A percentile compares a stretch with the other conserved stretches of the same genome.
These are phyloP conservation scores for Portunus trituberculatus DNA, from an alignment of 1,140 invertebrate species.

Conservation along the genomic window DNA sequence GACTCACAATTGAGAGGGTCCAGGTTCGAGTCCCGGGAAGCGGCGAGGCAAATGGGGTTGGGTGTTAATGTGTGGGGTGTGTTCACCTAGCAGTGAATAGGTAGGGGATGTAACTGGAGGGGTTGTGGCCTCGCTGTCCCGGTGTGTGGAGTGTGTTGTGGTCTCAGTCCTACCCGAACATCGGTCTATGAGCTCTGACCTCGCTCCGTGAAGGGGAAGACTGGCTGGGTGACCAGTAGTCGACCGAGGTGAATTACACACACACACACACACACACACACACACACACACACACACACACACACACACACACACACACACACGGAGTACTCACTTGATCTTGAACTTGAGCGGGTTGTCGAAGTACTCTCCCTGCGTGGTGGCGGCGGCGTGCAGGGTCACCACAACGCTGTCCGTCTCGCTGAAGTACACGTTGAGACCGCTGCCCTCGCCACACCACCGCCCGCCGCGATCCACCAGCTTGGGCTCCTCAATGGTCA, in stretches of 20 bases:
- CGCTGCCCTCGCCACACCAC: slow-evolving; percentile 91
- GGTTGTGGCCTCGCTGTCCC: no score
- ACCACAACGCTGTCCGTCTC: slow-evolving; percentile 90
- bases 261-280: slow-evolving; percentile 32
- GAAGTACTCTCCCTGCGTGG: slow-evolving; percentile 72
- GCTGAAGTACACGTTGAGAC: slow-evolving; percentile 91
- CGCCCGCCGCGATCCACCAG: slow-evolving; percentile 87
- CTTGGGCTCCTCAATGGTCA: slow-evolving; percentile 87
- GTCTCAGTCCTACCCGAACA: no score
- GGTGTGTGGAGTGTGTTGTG: no score
- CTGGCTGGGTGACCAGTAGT: no score
- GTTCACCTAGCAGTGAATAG: no score
- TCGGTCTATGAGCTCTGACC: no score
- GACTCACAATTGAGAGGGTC: no score
- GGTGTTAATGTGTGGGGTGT: no score
- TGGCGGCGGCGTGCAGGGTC: slow-evolving; percentile 83
- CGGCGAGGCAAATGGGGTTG: no score
- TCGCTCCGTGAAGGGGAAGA: no score
- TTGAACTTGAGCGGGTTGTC: slow-evolving; percentile 61
- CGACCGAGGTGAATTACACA: background rate
- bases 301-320: slow-evolving; percentile 15
- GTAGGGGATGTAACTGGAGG: no score
- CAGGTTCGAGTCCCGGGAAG: no score
- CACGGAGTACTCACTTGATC: slow-evolving; percentile 78
- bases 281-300: slow-evolving; percentile 31